These are phyloP conservation scores for Microplitis deprimator DNA, from an alignment of 2,888 invertebrate species.

Conservation along the genomic window DNA sequence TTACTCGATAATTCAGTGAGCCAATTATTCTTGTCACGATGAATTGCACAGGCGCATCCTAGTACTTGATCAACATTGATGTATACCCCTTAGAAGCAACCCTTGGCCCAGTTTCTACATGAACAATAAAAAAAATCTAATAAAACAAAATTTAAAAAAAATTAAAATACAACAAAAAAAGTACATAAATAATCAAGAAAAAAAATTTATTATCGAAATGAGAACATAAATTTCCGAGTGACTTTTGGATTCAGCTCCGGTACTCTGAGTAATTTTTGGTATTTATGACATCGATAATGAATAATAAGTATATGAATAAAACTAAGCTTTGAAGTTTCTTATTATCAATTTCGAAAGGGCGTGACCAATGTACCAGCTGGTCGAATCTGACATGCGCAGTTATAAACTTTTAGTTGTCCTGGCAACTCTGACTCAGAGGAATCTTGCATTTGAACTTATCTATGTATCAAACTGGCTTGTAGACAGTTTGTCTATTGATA, in stretches of 20 bases:
- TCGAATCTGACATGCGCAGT: constrained; percentile 61
- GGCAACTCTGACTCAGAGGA: constrained; percentile 50
- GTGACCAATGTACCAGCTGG: constrained; percentile 55
- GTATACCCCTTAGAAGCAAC: constrained; percentile 27
- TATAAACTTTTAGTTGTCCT: constrained; percentile 56
- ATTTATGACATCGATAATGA: neutral
- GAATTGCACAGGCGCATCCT: constrained; percentile 37
- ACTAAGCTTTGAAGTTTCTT: constrained; percentile 23
- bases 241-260: too few relatives aligned
- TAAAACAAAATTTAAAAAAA: constrained; percentile 2
- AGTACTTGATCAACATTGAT: constrained; percentile 42
- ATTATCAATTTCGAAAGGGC: constrained; percentile 54
- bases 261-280: too few relatives aligned
- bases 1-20: constrained; percentile 31
- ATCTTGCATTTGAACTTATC: constrained; percentile 34
- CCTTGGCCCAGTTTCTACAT: constrained; percentile 21
- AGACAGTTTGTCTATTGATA: constrained; percentile 13
- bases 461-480: constrained; percentile 22
- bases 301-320: constrained; percentile 20
- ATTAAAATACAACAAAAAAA: constrained; percentile 30
- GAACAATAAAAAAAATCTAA: neutral
- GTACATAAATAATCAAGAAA: neutral
- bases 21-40: constrained; percentile 42
- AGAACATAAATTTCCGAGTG: too few relatives aligned
- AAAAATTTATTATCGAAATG: neutral